phyloP scores from a whole-genome alignment of 2,113 vertebrate genomes.

The Tetraodon nigroviridis region DNA sequence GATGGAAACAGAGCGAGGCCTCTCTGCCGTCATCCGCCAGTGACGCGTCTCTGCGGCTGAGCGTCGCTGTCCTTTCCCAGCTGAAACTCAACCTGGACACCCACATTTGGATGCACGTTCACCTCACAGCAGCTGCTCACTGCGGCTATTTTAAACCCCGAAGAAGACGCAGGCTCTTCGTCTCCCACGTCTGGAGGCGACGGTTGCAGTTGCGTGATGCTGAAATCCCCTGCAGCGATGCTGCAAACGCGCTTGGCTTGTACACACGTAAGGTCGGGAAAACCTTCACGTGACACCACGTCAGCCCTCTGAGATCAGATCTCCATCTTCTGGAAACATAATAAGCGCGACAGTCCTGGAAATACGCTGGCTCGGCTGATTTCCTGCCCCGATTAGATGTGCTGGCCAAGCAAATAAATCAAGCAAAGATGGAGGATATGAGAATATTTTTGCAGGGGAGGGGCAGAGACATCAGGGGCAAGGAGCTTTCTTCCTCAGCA shows the following conservation, averaged over 20 bases:
- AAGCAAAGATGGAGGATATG: slow-evolving; percentile 15
- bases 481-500: slow-evolving; percentile 19
- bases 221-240: too few species aligned
- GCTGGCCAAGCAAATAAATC: slow-evolving; percentile 42
- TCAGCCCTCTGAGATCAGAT: too few species aligned
- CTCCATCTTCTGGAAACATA: too few species aligned
- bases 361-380: not conserved
- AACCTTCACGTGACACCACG: too few species aligned
- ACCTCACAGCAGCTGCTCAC: slow-evolving; percentile 9
- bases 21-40: slow-evolving; percentile 9
- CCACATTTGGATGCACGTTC: not conserved
- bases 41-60: not conserved
- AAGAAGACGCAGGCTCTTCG: too few species aligned
- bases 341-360: slow-evolving; percentile 2
- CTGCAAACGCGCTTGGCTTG: too few species aligned
- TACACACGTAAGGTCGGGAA: too few species aligned
- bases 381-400: slow-evolving; percentile 37
- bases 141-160: not conserved
- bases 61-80: not conserved
- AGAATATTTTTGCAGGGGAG: slow-evolving; percentile 26
- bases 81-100: not conserved
- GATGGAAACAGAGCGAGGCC: slow-evolving; percentile 15
- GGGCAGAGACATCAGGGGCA: slow-evolving; percentile 26
- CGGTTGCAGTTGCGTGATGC: too few species aligned
- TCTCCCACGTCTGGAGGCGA: too few species aligned